Base-by-base conservation (phyloP, 2,888 invertebrate genomes). In the Thecocarcelia acutangulata region DNA sequence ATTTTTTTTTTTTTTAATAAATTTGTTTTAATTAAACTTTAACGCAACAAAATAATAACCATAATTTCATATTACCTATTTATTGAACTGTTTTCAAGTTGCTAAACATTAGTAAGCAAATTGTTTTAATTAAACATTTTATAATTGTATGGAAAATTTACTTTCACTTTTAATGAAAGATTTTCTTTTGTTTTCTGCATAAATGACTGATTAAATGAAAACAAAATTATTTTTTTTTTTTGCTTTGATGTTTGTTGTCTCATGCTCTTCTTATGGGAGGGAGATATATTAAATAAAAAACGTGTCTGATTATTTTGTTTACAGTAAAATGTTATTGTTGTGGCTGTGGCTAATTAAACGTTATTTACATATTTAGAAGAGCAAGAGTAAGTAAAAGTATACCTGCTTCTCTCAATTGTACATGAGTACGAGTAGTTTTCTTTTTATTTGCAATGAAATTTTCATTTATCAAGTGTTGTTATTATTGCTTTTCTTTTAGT, bases 111-210 rank as follows among this genome's bases (percentile, higher is more conserved):
- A 56, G 40, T 59, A 63, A 61, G 42, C 63, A 59, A 74, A 74
- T 66, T 77, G 52, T 77, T 77, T 77, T 52, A 73, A 48, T 37
- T 58, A 58, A 54, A 4, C 11, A 28, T 42, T 56, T 63, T 44
- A 19, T 61, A 40, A n/a, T 63, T 52, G 11, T 61, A 59, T 63
- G 24, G 69, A 64, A 69, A 75, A 56, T 72, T 69, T 15, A 59
- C 69, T 73, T 78, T 73, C 69, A 78, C 74, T 78, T 77, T 78
- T 64, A 46, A 33, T 8, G 33, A 40, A 61, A 52, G 15, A 66
- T 77, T 82, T 72, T 66, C 66, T 59, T 73, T 78, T 63, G 63
- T 72, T 75, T 80, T 64, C 63, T 80, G 75, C 75, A 33, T 42
- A 70, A 69, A 56, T 40, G 19, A 56, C 24, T 64, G 44, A 44